Percentiles rank a stretch among this genome's conserved stretches.
Evolutionary conservation across 2,797 vertebrate species (phyloP).

Genomic region (Heteromormyrus szaboi): DNA sequence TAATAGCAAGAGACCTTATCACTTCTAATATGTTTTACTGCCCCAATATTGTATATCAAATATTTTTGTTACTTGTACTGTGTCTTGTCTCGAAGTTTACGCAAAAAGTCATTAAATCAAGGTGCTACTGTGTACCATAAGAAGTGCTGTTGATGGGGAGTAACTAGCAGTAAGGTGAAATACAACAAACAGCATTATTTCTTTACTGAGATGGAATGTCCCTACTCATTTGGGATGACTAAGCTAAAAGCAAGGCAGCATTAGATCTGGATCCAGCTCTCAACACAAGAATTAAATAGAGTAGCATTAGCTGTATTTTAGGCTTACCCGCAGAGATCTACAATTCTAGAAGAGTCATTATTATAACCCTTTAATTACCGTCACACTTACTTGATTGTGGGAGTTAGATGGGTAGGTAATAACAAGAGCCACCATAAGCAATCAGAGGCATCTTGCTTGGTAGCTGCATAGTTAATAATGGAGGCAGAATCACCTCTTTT

Average conservation of each 20-base stretch:
- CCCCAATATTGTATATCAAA: neutral
- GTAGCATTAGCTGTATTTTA: neutral
- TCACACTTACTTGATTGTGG: neutral
- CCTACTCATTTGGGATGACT: neutral
- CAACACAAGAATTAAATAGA: neutral
- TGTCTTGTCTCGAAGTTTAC: neutral
- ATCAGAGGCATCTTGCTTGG: neutral
- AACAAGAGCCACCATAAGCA: neutral
- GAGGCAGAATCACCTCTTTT: neutral
- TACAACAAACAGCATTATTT: neutral
- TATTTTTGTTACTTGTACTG: neutral
- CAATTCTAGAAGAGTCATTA: neutral
- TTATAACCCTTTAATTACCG: conserved; percentile 3
- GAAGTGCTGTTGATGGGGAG: neutral
- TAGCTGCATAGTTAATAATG: neutral
- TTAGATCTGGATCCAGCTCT: neutral
- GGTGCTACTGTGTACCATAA: neutral
- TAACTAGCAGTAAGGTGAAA: neutral
- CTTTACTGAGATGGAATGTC: neutral
- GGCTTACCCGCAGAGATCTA: neutral
- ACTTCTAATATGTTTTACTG: neutral
- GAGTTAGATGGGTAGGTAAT: neutral
- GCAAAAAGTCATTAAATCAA: neutral
- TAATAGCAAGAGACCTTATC: neutral
- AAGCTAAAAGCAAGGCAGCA: neutral